A percentile compares a stretch with the other conserved stretches of the same genome.
phyloP scores from a whole-genome alignment of 2,113 vertebrate species.

The Hyla sarda region DNA sequence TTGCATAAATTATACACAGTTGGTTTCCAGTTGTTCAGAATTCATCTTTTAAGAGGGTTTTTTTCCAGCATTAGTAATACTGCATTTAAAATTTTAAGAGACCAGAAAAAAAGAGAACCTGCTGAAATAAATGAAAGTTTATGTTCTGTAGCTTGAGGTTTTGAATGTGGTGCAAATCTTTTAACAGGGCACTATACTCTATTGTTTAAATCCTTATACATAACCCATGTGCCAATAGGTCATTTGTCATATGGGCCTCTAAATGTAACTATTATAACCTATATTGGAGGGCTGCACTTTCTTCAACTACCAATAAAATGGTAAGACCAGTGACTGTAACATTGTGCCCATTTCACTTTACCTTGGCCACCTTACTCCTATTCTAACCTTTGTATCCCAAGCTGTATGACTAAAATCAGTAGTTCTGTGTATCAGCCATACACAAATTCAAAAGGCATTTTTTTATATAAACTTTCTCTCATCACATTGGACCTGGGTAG shows the following conservation, averaged over 20 bases:
- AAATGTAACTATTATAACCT: not conserved
- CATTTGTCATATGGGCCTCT: not conserved
- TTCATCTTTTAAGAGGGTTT: conserved; percentile 1
- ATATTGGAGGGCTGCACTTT: not conserved
- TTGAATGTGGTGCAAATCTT: not conserved
- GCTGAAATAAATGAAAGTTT: conserved; percentile 1
- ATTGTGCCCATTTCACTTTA: no score
- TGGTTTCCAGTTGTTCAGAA: conserved; percentile 23
- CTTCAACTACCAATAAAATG: no score
- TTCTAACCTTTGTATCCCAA: not conserved
- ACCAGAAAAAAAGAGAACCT: not conserved
- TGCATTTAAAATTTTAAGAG: not conserved
- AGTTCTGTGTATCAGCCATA: no score
- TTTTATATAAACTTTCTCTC: no score
- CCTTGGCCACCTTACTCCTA: not conserved
- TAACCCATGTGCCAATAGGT: not conserved
- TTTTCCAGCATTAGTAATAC: not conserved
- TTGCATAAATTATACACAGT: conserved; percentile 44
- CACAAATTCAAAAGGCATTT: no score
- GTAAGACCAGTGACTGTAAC: no score
- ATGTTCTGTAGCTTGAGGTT: not conserved
- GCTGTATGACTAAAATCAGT: not conserved
- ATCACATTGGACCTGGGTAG: no score
- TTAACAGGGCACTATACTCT: not conserved
- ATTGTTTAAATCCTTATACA: not conserved